phyloP scores from a whole-genome alignment of 1,140 invertebrate genomes.

The Scaptomyza montana region DNA sequence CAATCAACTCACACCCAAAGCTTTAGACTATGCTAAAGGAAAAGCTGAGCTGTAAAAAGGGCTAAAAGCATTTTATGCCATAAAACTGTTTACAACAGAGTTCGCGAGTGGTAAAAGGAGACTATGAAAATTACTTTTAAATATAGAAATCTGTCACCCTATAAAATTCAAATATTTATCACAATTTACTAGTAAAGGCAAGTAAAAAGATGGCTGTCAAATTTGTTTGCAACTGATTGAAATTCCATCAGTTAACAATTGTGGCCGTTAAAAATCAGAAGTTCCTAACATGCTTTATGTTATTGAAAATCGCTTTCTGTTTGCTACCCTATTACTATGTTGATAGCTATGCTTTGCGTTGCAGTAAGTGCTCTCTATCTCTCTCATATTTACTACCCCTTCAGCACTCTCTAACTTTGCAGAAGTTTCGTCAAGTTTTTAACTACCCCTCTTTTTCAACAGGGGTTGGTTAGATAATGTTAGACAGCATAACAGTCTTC shows the following conservation, averaged over 20 bases:
- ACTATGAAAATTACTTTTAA: background rate
- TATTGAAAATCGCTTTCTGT: slow-evolving; percentile 26
- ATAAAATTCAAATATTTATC: background rate
- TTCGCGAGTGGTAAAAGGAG: slow-evolving; percentile 4
- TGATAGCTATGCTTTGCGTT: background rate
- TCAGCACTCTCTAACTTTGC: slow-evolving; percentile 17
- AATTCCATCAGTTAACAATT: slow-evolving; percentile 32
- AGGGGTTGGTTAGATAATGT: slow-evolving; percentile 69
- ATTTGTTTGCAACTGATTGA: slow-evolving; percentile 19
- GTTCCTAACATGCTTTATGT: slow-evolving; percentile 18
- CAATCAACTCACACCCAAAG: slow-evolving; percentile 60
- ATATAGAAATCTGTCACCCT: slow-evolving; percentile 1
- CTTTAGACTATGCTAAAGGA: slow-evolving; percentile 33
- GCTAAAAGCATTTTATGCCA: slow-evolving; percentile 43
- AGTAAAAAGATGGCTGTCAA: background rate
- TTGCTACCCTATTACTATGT: slow-evolving; percentile 18
- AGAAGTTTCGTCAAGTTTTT: slow-evolving; percentile 64
- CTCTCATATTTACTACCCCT: slow-evolving; percentile 33
- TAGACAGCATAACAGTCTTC: slow-evolving; percentile 11
- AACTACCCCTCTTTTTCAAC: slow-evolving; percentile 27
- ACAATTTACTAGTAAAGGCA: background rate
- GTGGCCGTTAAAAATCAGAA: slow-evolving; percentile 3
- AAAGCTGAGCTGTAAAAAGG: slow-evolving; percentile 50
- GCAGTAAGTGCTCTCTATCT: slow-evolving; percentile 12
- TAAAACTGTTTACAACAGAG: slow-evolving; percentile 52